Percentiles rank a stretch among this genome's conserved stretches.
phyloP scores from a whole-genome alignment of 2,113 vertebrate species.

The Calyptomena viridis region DNA sequence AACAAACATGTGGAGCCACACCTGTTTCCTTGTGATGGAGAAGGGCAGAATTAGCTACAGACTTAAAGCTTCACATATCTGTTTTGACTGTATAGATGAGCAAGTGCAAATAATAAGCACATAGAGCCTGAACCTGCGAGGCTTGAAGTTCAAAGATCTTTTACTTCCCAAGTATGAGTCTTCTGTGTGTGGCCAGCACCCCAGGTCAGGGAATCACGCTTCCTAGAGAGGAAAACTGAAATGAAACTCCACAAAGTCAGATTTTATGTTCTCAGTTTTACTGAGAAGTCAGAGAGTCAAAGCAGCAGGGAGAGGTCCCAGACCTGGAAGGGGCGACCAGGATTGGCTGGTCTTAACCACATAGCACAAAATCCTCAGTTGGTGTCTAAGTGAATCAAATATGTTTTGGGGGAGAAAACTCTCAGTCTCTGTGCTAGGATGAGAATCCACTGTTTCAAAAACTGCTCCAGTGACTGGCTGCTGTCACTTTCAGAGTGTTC shows the following conservation, averaged over 20 bases:
- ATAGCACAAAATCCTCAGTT: not conserved
- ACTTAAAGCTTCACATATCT: not conserved
- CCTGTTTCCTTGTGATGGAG: not conserved
- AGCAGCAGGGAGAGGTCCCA: not conserved
- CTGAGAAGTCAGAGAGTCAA: not conserved
- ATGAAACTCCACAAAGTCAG: not conserved
- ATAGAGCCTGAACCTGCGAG: not conserved
- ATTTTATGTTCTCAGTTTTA: not conserved
- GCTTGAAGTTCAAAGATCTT: not conserved
- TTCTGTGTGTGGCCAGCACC: not conserved
- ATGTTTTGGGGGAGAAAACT: not conserved
- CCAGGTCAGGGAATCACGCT: not conserved
- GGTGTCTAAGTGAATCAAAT: not conserved
- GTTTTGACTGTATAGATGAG: not conserved
- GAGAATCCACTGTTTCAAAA: not conserved
- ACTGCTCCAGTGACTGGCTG: not conserved
- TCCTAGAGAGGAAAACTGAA: not conserved
- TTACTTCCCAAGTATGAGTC: not conserved
- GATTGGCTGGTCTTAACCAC: not conserved
- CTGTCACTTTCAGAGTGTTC: not conserved
- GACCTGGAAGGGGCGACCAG: not conserved
- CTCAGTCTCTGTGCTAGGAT: not conserved
- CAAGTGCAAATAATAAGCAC: not conserved
- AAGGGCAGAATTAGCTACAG: not conserved
- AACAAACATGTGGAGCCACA: not conserved